These are phyloP conservation scores for Andrena cerasifolii DNA, from an alignment of 1,140 invertebrate genomes.

Conservation along the genomic window DNA sequence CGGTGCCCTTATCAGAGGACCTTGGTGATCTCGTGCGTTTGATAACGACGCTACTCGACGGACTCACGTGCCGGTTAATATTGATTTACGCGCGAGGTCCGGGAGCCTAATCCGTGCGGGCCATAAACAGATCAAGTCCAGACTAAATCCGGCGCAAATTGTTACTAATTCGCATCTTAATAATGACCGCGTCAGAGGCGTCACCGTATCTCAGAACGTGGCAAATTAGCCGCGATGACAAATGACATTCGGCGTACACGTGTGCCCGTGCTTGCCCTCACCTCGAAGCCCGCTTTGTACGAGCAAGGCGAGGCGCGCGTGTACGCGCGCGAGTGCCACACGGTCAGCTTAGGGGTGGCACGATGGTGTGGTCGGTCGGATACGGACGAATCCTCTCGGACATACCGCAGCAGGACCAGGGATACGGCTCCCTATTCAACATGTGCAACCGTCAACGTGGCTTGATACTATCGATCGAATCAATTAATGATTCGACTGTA, in stretches of 20 bases:
- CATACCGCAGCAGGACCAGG: constrained; percentile 69
- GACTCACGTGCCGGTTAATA: constrained; percentile 73
- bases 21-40: constrained; percentile 42
- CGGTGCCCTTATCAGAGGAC: constrained; percentile 40
- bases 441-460: constrained; percentile 79
- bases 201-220: constrained; percentile 82
- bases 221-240: constrained; percentile 82
- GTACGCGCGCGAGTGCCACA: constrained; percentile 51
- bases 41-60: constrained; percentile 60
- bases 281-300: constrained; percentile 47
- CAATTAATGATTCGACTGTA: constrained; percentile 80
- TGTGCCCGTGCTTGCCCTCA: constrained; percentile 61
- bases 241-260: constrained; percentile 77
- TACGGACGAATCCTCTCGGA: constrained; percentile 75
- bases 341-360: neutral
- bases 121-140: constrained; percentile 82
- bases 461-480: constrained; percentile 80
- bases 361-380: constrained; percentile 43
- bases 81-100: constrained; percentile 79
- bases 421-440: constrained; percentile 78
- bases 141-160: constrained; percentile 82
- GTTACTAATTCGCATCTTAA: constrained; percentile 84
- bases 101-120: constrained; percentile 78
- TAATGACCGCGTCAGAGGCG: constrained; percentile 82
- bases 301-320: constrained; percentile 45